These are phyloP conservation scores for Bergia sp. DNA, from an alignment of 92 coral and sea anemone species.

Conservation along the genomic window DNA sequence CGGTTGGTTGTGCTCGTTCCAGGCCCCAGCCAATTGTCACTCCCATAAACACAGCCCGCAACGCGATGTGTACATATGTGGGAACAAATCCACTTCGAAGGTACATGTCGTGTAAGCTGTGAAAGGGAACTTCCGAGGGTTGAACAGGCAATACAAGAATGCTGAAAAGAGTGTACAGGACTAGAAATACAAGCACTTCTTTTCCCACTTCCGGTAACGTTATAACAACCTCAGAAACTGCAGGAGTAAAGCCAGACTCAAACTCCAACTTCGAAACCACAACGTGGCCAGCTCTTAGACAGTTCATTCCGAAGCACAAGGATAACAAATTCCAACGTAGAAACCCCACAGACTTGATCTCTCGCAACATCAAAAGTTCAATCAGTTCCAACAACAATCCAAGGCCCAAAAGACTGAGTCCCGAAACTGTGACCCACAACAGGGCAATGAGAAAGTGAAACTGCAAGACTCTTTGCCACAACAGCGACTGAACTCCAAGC, in stretches of 20 bases:
- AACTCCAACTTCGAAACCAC: not conserved
- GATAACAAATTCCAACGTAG: constrained; percentile 20
- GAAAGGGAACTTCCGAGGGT: constrained; percentile 15
- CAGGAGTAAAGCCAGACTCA: not conserved
- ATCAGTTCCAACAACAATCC: not conserved
- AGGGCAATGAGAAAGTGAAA: constrained; percentile 1
- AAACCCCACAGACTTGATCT: constrained; percentile 12
- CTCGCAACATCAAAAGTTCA: not conserved
- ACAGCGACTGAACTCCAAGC: not conserved
- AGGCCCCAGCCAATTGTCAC: constrained; percentile 3
- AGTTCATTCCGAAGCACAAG: not conserved
- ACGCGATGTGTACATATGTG: constrained; percentile 16
- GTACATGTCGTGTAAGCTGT: constrained; percentile 1
- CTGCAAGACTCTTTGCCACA: not conserved
- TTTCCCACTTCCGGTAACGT: constrained; percentile 12
- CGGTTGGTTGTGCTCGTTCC: not conserved
- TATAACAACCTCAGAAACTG: not conserved
- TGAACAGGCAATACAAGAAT: constrained; percentile 1
- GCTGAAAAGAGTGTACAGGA: not conserved
- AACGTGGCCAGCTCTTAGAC: not conserved
- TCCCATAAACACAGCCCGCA: constrained; percentile 19
- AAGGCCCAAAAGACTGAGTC: not conserved
- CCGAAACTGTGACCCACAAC: not conserved
- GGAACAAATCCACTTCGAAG: constrained; percentile 16
- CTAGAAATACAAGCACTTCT: constrained; percentile 8